Evolutionary conservation across 2,888 invertebrate species (phyloP), one percentile per base, ranked within the genome.

Genomic region (Cerastis leucographa): DNA sequence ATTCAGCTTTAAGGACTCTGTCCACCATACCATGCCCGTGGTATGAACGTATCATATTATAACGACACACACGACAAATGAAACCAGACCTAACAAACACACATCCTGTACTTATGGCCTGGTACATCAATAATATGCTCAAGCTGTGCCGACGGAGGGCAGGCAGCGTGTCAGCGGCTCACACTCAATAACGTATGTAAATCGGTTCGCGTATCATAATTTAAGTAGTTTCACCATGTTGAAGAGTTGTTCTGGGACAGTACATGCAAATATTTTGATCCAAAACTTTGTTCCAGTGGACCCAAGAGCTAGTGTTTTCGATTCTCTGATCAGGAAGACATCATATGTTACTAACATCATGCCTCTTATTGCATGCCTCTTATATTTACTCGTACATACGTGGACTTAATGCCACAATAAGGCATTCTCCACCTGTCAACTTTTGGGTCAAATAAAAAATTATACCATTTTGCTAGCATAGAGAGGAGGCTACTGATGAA

Each of bases 111-210:
- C 29, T 4, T 12, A 59, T 46, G 42, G 78, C 54, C 74, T 73
- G 67, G 81, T 73, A 81, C 89, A 89, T 88, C 83, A 87, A 85
- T 89, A 89, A 89, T 80, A 65, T 81, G 80, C 62, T 80, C 80
- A 83, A 78, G 81, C 81, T 81, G 87, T 74, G 77, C 72, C 71
- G 80, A 77, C 81, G 79, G 81, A 87, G 84, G 78, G 87, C 84
- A 87, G 85, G 84, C 86, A 80, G 76, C 83, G 81, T 80, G 88
- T 86, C 89, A 86, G 86, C 86, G 75, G 75, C 85, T 81, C 84
- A 76, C 83, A 84, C 86, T 83, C 84, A 85, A 83, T 88, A 87
- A 87, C 85, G 83, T 87, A 90, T 87, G 90, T 89, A 88, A 89
- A 89, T 89, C 84, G 88, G 85, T 87, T 81, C 84, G 85, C 85